Conservation (phyloP, 1,140 invertebrate genomes). For the Drosophila nebulosa region DNA sequence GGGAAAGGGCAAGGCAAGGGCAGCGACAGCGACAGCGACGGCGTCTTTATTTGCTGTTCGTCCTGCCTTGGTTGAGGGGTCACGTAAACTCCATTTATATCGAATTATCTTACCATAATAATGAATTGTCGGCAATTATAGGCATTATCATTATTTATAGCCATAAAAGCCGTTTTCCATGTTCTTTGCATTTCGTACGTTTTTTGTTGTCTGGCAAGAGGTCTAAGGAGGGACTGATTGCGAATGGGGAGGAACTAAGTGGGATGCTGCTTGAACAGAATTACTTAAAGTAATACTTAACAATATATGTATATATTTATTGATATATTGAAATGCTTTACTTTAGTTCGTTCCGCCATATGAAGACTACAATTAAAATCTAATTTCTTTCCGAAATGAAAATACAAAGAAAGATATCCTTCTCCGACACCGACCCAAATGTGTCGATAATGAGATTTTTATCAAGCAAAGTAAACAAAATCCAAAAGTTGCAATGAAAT, state of each 20-base stretch:
- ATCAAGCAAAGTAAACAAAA: too few species aligned
- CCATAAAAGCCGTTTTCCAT: constrained; percentile 62
- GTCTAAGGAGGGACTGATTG: not conserved
- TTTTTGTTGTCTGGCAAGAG: too few species aligned
- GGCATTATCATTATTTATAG: constrained; percentile 81
- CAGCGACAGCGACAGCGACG: not conserved
- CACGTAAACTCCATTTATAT: constrained; percentile 80
- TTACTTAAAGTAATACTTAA: too few species aligned
- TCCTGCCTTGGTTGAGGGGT: constrained; percentile 53
- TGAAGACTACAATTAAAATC: too few species aligned
- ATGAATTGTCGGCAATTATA: constrained; percentile 80
- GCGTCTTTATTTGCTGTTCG: constrained; percentile 12
- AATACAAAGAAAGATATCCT: too few species aligned
- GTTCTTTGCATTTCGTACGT: constrained; percentile 37
- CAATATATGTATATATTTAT: constrained; percentile 73
- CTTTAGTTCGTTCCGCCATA: too few species aligned
- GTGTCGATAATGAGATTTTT: too few species aligned
- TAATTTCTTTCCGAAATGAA: too few species aligned
- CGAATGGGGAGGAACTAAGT: not conserved
- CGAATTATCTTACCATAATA: constrained; percentile 80
- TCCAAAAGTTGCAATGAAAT: too few species aligned
- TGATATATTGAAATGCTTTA: constrained; percentile 67
- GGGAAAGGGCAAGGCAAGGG: not conserved
- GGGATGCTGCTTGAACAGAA: not conserved
- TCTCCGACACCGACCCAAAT: too few species aligned